Conservation (phyloP, 2,797 vertebrate species). For the Amblyopsis hoosieri region DNA sequence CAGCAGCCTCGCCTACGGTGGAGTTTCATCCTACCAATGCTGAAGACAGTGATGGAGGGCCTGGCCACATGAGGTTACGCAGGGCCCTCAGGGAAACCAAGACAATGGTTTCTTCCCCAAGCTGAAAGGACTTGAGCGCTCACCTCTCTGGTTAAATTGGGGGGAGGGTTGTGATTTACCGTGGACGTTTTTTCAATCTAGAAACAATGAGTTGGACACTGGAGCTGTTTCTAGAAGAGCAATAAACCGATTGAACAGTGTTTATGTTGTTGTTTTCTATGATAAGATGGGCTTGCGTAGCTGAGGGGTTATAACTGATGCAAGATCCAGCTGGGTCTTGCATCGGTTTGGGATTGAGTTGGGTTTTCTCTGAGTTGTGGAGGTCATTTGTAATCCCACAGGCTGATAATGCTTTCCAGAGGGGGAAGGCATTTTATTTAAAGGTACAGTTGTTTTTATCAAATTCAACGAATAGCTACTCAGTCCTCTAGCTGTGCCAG, state of each 20-base stretch:
- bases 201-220: constrained; percentile 61
- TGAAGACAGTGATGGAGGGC: constrained; percentile 50
- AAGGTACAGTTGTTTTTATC: too few species aligned
- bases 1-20: not conserved
- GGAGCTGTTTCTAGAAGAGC: constrained; percentile 59
- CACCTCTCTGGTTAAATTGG: constrained; percentile 52
- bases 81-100: constrained; percentile 22
- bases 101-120: constrained; percentile 41
- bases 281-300: constrained; percentile 36
- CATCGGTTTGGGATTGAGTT: too few species aligned
- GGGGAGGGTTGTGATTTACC: constrained; percentile 64
- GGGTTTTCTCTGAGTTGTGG: constrained; percentile 10
- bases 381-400: constrained; percentile 1
- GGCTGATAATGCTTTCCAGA: constrained; percentile 9
- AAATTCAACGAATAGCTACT: too few species aligned
- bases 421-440: not conserved
- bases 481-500: too few species aligned
- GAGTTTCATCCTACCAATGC: constrained; percentile 22
- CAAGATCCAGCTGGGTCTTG: constrained; percentile 12
- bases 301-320: constrained; percentile 58
- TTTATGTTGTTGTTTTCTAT: constrained; percentile 51
- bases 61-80: constrained; percentile 19
- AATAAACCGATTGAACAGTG: constrained; percentile 32
- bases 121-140: constrained; percentile 22
- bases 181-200: constrained; percentile 62